phyloP scores from a whole-genome alignment of 2,113 vertebrate genomes.

The Lepisosteus osseus region DNA sequence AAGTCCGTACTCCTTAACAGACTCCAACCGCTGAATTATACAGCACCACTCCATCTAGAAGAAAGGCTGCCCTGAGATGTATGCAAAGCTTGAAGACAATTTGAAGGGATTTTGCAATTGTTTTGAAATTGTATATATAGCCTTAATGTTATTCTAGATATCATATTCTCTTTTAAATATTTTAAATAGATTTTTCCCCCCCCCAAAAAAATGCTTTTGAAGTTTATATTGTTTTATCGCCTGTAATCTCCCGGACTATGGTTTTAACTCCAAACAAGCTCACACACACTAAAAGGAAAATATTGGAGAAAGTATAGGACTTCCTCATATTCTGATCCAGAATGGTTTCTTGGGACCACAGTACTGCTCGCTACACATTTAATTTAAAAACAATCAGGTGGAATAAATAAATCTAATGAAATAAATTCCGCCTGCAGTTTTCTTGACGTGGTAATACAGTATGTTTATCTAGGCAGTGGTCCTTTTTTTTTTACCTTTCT shows the following conservation, averaged over 20 bases:
- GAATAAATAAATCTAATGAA: slow-evolving; percentile 28
- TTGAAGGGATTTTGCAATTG: slow-evolving; percentile 63
- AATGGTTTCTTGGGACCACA: slow-evolving; percentile 54
- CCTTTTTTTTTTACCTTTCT: too few species aligned
- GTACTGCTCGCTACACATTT: slow-evolving; percentile 50
- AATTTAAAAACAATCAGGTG: not conserved
- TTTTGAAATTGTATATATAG: slow-evolving; percentile 70
- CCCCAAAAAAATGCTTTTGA: slow-evolving; percentile 41
- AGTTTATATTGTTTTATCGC: slow-evolving; percentile 40
- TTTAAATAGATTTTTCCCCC: slow-evolving; percentile 35
- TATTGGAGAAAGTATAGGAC: too few species aligned
- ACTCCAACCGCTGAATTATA: not conserved
- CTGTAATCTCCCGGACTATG: too few species aligned
- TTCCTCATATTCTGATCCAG: too few species aligned
- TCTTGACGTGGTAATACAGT: too few species aligned
- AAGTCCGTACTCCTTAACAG: not conserved
- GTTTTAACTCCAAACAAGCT: too few species aligned
- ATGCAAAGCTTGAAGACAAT: slow-evolving; percentile 48
- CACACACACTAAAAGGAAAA: too few species aligned
- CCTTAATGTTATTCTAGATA: slow-evolving; percentile 80
- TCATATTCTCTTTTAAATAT: slow-evolving; percentile 59
- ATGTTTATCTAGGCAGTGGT: too few species aligned
- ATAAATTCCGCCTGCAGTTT: too few species aligned
- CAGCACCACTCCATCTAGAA: not conserved
- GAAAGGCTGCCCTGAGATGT: slow-evolving; percentile 11